Percentiles rank a stretch among this genome's conserved stretches.
Conservation (phyloP, 2,888 invertebrate species). For the Liopterus haemorrhoidalis region DNA sequence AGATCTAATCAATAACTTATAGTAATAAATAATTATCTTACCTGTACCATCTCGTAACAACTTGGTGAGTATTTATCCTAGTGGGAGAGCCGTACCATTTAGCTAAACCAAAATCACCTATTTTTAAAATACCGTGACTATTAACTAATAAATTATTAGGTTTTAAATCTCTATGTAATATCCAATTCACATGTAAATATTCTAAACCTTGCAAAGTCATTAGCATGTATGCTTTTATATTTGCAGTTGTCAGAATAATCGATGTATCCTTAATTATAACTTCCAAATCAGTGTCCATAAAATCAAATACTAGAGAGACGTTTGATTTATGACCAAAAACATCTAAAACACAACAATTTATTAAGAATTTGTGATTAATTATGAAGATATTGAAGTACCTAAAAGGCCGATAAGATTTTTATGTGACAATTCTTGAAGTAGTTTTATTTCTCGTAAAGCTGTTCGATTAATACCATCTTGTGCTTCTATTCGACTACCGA, state of each 20-base stretch:
- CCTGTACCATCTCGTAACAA: constrained; percentile 92
- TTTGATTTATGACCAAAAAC: constrained; percentile 98
- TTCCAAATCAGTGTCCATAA: constrained; percentile 99
- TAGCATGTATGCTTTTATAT: constrained; percentile 92
- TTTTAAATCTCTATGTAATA: constrained; percentile 95
- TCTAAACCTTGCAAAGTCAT: constrained; percentile 94
- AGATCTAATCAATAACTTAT: constrained; percentile 6
- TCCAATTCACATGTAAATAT: constrained; percentile 93
- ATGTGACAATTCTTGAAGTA: constrained; percentile 92
- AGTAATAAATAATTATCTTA: constrained; percentile 37
- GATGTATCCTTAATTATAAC: constrained; percentile 83
- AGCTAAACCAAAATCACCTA: constrained; percentile 98
- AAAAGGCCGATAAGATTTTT: constrained; percentile 86
- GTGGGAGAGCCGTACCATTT: constrained; percentile 96
- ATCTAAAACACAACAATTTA: constrained; percentile 51
- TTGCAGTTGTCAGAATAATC: constrained; percentile 82
- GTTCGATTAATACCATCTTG: constrained; percentile 98
- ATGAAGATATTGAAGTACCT: constrained; percentile 45
- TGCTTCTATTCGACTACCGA: constrained; percentile 88
- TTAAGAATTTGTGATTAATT: constrained; percentile 21
- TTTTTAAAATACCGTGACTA: constrained; percentile 84
- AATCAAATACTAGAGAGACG: constrained; percentile 97
- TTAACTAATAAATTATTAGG: constrained; percentile 97
- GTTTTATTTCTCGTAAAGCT: constrained; percentile 94
- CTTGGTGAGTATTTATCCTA: constrained; percentile 94